Base-by-base conservation (phyloP, 2,888 invertebrate species). In the Cheilosia grossa region DNA sequence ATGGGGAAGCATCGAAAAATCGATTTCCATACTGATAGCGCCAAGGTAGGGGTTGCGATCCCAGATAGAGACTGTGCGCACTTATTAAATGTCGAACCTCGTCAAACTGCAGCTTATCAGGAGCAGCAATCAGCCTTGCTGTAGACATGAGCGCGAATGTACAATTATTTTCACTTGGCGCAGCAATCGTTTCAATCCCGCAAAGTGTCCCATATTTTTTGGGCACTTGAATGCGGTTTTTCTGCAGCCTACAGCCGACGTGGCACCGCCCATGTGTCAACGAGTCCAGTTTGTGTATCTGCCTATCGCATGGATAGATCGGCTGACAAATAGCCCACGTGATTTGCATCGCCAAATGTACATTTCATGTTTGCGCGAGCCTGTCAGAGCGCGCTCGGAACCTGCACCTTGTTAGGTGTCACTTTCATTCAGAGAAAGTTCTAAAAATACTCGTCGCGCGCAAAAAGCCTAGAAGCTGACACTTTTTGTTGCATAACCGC, bases 341-440 rank as follows among this genome's bases (percentile, higher is more conserved):
- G 56, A 73, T 63, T 72, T 59, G 10, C 56, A 69, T 27, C 70
- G 59, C 61, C 59, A 67, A 73, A 67, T 58, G 56, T 24, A 40
- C 54, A 70, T 59, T 59, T 49, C 66, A 49, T 44, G 64, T 70
- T 58, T 30, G 47, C 17, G 30, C n/a, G 54, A 33, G 27, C 19
- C 24, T 63, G 73, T 63, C 40, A 19, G 9, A 17, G 24, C 19
- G 30, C 30, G 30, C 40, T 15, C 33, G 49, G 30, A 37, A 58
- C 75, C 70, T 79, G 74, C 73, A 73, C 44, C 64, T 79, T 74
- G 74, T 70, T 75, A 49, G 79, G 64, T 83, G 80, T 83, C 83
- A 80, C 83, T 83, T 83, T 83, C 83, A 64, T 83, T 59, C 42
- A 54, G 74, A 61, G 83, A 83, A 83, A 83, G 80, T 83, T 83